Percentiles rank a stretch among this genome's conserved stretches.
Conservation (phyloP, 2,113 vertebrate species). For the Psittacara wagleri region DNA sequence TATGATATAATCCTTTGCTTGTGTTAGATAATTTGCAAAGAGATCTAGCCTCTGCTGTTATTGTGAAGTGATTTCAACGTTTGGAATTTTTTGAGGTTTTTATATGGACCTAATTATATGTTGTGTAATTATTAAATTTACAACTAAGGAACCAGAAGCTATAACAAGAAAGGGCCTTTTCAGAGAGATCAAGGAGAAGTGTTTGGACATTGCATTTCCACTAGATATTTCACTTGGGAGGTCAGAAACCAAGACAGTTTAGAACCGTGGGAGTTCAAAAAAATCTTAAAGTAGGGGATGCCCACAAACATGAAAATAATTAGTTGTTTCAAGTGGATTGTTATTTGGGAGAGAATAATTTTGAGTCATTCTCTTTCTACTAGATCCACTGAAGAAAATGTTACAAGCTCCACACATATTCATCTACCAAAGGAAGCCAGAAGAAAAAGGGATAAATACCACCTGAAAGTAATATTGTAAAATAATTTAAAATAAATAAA, state of each 20-base stretch:
- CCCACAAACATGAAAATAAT: slow-evolving; percentile 29
- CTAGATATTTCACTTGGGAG: slow-evolving; percentile 7
- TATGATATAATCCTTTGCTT: not conserved
- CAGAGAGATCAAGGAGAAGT: slow-evolving; percentile 1
- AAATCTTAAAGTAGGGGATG: not conserved
- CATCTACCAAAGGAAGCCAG: not conserved
- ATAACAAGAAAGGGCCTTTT: not conserved
- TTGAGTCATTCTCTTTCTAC: not conserved
- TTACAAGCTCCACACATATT: not conserved
- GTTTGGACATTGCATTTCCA: slow-evolving; percentile 4
- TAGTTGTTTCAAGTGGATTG: not conserved
- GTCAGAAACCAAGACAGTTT: slow-evolving; percentile 27
- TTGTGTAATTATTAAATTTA: slow-evolving; percentile 3
- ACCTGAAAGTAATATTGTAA: not conserved
- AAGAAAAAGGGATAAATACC: not conserved
- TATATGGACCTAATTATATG: not conserved
- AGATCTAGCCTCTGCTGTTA: not conserved
- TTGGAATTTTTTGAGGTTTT: not conserved
- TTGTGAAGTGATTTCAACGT: not conserved
- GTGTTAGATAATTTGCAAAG: not conserved
- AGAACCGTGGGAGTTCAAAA: not conserved
- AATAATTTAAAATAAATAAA: not conserved
- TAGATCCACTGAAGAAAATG: not conserved
- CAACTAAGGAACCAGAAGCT: not conserved
- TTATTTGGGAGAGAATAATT: not conserved